Evolutionary conservation across 2,797 vertebrate species (phyloP), one percentile per base, ranked within the genome.

Genomic region (Thalassophryne amazonica): DNA sequence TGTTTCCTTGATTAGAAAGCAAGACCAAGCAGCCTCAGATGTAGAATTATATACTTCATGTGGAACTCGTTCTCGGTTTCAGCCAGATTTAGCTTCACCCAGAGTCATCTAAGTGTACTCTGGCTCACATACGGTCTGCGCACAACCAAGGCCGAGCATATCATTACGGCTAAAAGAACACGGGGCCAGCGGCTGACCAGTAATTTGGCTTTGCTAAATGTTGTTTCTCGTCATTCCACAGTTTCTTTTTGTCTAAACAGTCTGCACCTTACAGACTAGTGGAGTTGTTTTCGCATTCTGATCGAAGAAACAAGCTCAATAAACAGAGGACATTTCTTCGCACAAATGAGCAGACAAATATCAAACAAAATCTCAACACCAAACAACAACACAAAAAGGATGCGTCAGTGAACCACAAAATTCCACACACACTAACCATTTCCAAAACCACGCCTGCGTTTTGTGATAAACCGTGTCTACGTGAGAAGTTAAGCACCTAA

Each of bases 81-180:
- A 29, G 45, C 76, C 77, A 58, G 53, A 80, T 81, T 82, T 78
- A 79, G 68, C 61, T 50, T 22, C 7, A 38, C 23, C 52, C 40
- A 51, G 66, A 60, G 66, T 50, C 58, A 42, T 69, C 38, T 82
- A 77, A 82, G 62, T 76, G 69, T 17, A 71, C 19, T 55, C 55
- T 76, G 71, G 66, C 60, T 57, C 59, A 46, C 32, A 37, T 45
- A 56, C 17, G 57, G 60, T 57, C 69, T 74, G 60, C 46, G 25
- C 49, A 48, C 46, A 49, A 37, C 42, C 50, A 66, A 50, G 69
- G 2, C 25, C 56, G 4, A 81, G 60, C 30, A 20, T 86, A 17
- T 86, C 52, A 84, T 88, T 85, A 86, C 27, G 65, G 64, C 74
- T 53, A 54, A 66, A 60, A 49, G 78, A 79, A 78, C 70, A 83